Evolutionary conservation across 2,888 invertebrate species (phyloP).

Genomic region (Parascotia fuliginaria): DNA sequence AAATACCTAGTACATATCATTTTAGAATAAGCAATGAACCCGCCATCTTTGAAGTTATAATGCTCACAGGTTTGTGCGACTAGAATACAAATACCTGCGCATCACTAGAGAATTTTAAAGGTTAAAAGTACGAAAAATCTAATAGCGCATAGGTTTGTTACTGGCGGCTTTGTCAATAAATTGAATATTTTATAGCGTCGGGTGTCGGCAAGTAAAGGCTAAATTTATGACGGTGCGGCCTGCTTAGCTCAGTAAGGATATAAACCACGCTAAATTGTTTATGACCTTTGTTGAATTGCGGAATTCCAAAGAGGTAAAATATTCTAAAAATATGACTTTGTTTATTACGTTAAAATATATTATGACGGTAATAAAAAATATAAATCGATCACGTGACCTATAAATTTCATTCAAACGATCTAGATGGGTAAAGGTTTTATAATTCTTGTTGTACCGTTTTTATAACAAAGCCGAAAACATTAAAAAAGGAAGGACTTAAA

Average conservation of each 20-base stretch:
- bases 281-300: constrained; percentile 51
- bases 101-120: constrained; percentile 17
- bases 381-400: background rate
- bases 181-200: constrained; percentile 59
- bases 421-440: too few relatives aligned
- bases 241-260: constrained; percentile 52
- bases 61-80: too few relatives aligned
- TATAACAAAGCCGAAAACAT: too few relatives aligned
- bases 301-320: constrained; percentile 39
- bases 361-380: background rate
- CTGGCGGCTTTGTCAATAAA: constrained; percentile 55
- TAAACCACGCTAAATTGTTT: constrained; percentile 60
- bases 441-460: too few relatives aligned
- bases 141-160: constrained; percentile 34
- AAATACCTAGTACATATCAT: too few relatives aligned
- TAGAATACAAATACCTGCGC: constrained; percentile 1
- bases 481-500: too few relatives aligned
- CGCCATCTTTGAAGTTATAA: too few relatives aligned
- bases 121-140: constrained; percentile 21
- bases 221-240: constrained; percentile 59
- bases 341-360: constrained; percentile 14
- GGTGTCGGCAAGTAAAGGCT: constrained; percentile 50
- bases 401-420: background rate
- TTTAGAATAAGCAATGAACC: background rate
- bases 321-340: constrained; percentile 11